Evolutionary conservation across 2,797 vertebrate species (phyloP).

Genomic region (Peromyscus nudipes): DNA sequence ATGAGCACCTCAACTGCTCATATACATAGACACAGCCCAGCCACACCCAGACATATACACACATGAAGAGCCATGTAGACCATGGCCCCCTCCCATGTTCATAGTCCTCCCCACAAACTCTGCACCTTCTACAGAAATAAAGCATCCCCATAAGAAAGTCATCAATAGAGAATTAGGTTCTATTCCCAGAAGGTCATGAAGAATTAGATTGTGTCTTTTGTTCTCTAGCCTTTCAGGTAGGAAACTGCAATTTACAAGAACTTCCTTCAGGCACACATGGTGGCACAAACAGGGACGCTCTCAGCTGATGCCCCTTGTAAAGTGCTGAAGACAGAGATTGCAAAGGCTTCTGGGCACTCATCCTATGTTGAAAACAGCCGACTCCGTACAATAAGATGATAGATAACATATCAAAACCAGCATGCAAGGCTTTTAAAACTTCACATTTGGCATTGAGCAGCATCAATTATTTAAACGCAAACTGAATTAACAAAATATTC

Average conservation of each 20-base stretch:
- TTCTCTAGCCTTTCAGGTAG: conserved; percentile 59
- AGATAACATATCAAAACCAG: conserved; percentile 76
- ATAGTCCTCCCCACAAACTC: background rate
- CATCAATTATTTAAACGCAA: conserved; percentile 87
- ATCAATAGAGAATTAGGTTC: too few relatives aligned
- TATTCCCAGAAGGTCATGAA: background rate
- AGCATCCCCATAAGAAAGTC: background rate
- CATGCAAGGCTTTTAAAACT: conserved; percentile 72
- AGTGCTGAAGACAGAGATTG: conserved; percentile 73
- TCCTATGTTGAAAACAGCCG: conserved; percentile 68
- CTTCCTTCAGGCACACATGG: conserved; percentile 59
- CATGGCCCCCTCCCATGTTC: background rate
- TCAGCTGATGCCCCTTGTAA: conserved; percentile 14
- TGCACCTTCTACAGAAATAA: background rate
- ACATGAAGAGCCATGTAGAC: background rate
- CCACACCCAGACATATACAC: background rate
- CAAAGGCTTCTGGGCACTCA: conserved; percentile 53
- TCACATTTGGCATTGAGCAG: conserved; percentile 76
- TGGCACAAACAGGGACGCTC: background rate
- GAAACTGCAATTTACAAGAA: conserved; percentile 59
- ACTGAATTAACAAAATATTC: conserved; percentile 88
- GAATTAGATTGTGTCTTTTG: too few relatives aligned
- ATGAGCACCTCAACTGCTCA: background rate
- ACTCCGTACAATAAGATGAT: conserved; percentile 53
- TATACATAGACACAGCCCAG: too few relatives aligned